Conservation (phyloP, 2,797 vertebrate genomes). For the Champsocephalus esox region DNA sequence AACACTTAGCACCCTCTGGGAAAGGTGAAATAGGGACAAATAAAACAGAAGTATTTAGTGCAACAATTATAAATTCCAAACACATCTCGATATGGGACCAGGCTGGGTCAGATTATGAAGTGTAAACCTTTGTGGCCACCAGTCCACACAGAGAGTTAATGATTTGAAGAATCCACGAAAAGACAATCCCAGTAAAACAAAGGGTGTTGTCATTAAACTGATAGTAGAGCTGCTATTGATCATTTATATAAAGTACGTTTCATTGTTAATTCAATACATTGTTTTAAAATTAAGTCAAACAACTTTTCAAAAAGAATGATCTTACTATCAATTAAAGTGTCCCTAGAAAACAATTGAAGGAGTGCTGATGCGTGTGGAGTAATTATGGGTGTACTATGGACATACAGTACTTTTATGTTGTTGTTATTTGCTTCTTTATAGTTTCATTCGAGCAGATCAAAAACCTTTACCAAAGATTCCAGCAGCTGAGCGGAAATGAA, state of each 20-base stretch:
- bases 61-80: conserved; percentile 31
- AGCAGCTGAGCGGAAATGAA: conserved; percentile 88
- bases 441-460: conserved; percentile 93
- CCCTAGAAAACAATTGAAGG: background rate
- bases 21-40: background rate
- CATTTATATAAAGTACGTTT: background rate
- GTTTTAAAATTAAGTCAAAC: background rate
- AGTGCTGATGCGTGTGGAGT: conserved; percentile 6
- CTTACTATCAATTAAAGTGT: background rate
- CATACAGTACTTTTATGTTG: background rate
- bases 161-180: conserved; percentile 49
- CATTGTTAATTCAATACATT: background rate
- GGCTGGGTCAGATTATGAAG: background rate
- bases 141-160: conserved; percentile 54
- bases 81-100: background rate
- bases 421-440: conserved; percentile 63
- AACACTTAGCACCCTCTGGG: conserved; percentile 10
- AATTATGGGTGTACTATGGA: background rate
- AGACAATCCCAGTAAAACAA: conserved; percentile 5
- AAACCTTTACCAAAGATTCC: conserved; percentile 90
- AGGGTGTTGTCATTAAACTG: conserved; percentile 48
- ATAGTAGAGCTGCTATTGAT: conserved; percentile 18
- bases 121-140: conserved; percentile 9
- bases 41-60: conserved; percentile 4
- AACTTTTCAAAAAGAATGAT: background rate